Base-by-base conservation (phyloP, 2,797 vertebrate species). In the Sarcoramphus papa region DNA sequence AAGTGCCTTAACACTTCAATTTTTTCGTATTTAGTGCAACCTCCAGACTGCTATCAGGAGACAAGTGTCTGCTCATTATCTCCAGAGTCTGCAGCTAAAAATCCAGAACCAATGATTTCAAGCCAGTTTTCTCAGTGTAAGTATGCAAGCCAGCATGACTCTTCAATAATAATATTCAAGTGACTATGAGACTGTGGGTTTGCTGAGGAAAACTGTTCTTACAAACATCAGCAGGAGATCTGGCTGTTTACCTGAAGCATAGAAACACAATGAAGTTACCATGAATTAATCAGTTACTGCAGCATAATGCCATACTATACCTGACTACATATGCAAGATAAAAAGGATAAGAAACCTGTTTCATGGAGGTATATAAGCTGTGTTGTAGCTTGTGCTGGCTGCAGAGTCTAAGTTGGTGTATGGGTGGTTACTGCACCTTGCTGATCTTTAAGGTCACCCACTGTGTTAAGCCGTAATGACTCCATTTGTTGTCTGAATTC, bases 61-160 rank as follows among this genome's bases (percentile, higher is more conserved):
- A 33, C 63, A 37, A 65, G 23, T 7, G 64, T 60, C 78, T 90
- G 79, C 57, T 83, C 90, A 30, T 67, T 88, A 27, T 9, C 76
- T 75, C 40, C 78, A 43, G 70, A 54, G 41, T 12, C 93, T 78
- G 86, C 57, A 47, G 77, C 56, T 70, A 53, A 35, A 59, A 76
- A 19, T 53, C 63, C 70, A 79, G 64, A 69, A 33, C n/a, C 64
- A 22, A 12, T 7, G 15, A 59, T 23, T 80, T 51, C 84, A 33
- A 97, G 93, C 41, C 91, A 9, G 3, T 97, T 98, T 90, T 92
- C 86, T 87, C 97, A 67, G 15, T 95, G 97, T 98, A 91, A 98
- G 98, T 98, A 88, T 74, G 35, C 81, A 57, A 62, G 54, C 53
- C 40, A 73, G 33, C 9, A 2, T 53, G 35, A 31, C 47, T 35